Evolutionary conservation across 2,888 invertebrate genomes (phyloP).

Genomic region (Stegophylla sp.): DNA sequence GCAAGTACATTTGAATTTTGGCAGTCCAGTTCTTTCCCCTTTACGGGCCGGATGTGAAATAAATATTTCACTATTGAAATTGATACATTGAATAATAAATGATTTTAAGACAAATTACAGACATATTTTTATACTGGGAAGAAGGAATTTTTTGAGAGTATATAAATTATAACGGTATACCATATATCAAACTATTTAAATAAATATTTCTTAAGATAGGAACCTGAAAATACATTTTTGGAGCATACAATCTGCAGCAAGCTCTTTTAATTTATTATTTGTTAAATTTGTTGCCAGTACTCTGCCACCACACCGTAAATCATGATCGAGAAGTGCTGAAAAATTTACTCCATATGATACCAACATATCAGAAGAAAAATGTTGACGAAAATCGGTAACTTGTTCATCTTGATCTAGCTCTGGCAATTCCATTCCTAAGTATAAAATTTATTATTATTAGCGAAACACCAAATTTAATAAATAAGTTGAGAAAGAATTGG

Average conservation of each 20-base stretch:
- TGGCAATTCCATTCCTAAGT: conserved; percentile 71
- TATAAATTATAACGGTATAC: too few relatives aligned
- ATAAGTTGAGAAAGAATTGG: background rate
- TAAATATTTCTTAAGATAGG: too few relatives aligned
- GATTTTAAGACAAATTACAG: too few relatives aligned
- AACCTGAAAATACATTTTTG: conserved; percentile 78
- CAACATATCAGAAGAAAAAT: conserved; percentile 74
- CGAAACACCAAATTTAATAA: background rate
- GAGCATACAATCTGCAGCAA: conserved; percentile 77
- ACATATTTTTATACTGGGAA: too few relatives aligned
- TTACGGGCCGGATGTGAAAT: too few relatives aligned
- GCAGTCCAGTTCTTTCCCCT: too few relatives aligned
- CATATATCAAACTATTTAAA: too few relatives aligned
- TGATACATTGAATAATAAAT: too few relatives aligned
- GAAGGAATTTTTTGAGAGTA: too few relatives aligned
- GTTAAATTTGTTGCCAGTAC: conserved; percentile 75
- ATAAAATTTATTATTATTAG: background rate
- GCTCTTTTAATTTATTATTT: conserved; percentile 69
- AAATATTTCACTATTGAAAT: too few relatives aligned
- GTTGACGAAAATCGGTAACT: conserved; percentile 76
- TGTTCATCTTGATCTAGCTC: conserved; percentile 77
- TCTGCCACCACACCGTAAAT: conserved; percentile 77
- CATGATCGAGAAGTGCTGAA: conserved; percentile 76
- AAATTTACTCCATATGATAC: conserved; percentile 75
- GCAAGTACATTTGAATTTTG: too few relatives aligned